Base-by-base conservation (phyloP, 2,113 vertebrate species). In the Agelaius tricolor region DNA sequence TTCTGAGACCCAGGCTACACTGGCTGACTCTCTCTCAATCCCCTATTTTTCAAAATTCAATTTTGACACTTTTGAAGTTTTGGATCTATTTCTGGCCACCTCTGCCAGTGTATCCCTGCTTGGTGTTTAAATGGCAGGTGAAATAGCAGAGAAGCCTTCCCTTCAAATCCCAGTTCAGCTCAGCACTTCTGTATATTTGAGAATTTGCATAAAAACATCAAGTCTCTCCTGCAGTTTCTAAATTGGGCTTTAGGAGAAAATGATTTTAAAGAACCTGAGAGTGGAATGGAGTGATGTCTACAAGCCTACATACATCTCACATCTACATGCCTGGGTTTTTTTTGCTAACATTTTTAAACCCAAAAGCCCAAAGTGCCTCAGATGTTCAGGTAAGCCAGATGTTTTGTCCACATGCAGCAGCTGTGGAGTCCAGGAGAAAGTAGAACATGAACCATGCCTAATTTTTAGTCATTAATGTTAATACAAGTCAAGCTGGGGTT, bases 151-250 rank as follows among this genome's bases (percentile, higher is more conserved):
- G 82, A 91, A 96, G 27, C 54, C 71, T 84, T 95, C 46, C 2
- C 54, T 83, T 82, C 71, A 85, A 94, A 93, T 84, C 67, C 49
- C 77, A 58, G 39, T 55, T 94, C 77, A 87, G 75, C 82, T 93
- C 93, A 65, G 87, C 63, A 51, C 63, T 94, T 89, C 71, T 79
- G 87, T 89, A 82, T 84, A 93, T 94, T 87, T n/a, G 61, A 94
- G 55, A 82, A 95, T 95, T 87, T 87, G 39, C 89, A 89, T 87
- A 39, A 93, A 95, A 82, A 35, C 58, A 79, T 46, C 78, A 52
- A 82, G 58, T 43, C 81, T 87, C 58, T 92, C 24, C 91, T 72
- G 63, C 1, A 0, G 69, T 77, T 94, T 92, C 94, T 96, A 94
- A 91, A 87, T 81, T 73, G 78, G 35, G 77, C 28, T 82, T 81